A percentile compares a stretch with the other conserved stretches of the same genome.
phyloP scores from a whole-genome alignment of 2,888 invertebrate genomes.

The Nipponacmea schrenckii region DNA sequence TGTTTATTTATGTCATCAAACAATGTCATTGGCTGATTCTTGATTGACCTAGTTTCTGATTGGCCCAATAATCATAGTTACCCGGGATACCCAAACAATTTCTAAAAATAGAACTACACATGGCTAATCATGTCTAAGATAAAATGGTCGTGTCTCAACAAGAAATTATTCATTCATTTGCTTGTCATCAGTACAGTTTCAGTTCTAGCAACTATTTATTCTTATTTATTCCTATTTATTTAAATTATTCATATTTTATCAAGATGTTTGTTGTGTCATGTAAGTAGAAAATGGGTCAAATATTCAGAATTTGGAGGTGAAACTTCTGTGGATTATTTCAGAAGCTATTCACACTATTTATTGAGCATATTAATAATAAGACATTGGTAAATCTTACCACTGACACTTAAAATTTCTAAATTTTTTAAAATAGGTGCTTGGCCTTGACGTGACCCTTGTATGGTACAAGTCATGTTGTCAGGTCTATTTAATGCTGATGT shows the following conservation, averaged over 20 bases:
- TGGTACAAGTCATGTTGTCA: too few species aligned
- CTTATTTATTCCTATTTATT: slow-evolving; percentile 3
- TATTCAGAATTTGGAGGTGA: too few species aligned
- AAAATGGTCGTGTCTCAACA: slow-evolving; percentile 13
- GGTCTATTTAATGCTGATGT: too few species aligned
- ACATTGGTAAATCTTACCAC: too few species aligned
- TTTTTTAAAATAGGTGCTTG: too few species aligned
- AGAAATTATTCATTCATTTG: slow-evolving; percentile 6
- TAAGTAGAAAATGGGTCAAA: too few species aligned
- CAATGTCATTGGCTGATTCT: slow-evolving; percentile 6
- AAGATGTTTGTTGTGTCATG: not conserved
- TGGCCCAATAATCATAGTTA: not conserved
- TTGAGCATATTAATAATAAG: too few species aligned
- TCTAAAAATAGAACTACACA: slow-evolving; percentile 8
- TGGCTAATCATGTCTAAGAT: not conserved
- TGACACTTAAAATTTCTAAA: too few species aligned
- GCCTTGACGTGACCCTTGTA: too few species aligned
- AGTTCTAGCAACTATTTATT: not conserved
- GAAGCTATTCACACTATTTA: too few species aligned
- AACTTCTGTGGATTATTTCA: too few species aligned
- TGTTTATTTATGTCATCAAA: not conserved
- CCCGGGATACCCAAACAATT: not conserved
- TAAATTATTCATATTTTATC: not conserved
- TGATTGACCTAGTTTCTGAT: not conserved
- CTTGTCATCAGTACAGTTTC: not conserved